Evolutionary conservation across 2,113 vertebrate genomes (phyloP), one percentile per base, ranked within the genome.

Genomic region (Eidolon helvum): DNA sequence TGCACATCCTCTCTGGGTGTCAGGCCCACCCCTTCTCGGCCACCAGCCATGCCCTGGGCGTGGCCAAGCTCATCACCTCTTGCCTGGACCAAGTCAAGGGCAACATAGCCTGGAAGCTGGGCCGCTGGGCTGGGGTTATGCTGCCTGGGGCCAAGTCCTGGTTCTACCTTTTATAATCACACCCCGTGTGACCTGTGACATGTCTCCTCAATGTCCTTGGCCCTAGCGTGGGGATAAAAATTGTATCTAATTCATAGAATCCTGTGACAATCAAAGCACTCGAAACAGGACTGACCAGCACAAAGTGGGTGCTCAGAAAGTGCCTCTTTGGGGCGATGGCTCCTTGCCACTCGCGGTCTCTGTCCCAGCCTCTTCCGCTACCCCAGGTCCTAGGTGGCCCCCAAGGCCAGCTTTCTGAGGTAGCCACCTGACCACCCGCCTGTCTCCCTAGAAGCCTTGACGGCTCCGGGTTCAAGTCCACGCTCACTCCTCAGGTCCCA

Each of bases 271-370:
- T 35, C 2, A 0, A 5, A 57, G 83, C 1, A 0, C 85, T 15
- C 0, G 24, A 28, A 2, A 14, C 0, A 0, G 57, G 59, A 71
- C 63, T 22, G 33, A n/a, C n/a, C n/a, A n/a, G 38, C 0, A 0
- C 0, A 0, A n/a, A 6, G 4, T 1, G 43, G 79, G 69, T 2
- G 18, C 50, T 12, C 19, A 3, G 2, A 5, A 15, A 16, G 28
- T 2, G 35, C 5, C 59, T 0, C 0, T 2, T 50, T 4, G 50
- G 50, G 57, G 30, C 5, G 48, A 74, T 5, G 0, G 33, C 11
- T n/a, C 28, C 66, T 14, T 1, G 35, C 9, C 0, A 0, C 55
- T 11, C 1, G 4, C 21, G 4, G 8, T 12, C 86, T 40, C 57
- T 0, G 33, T 10, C 87, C n/a, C 43, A 14, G 77, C 24, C 24